These are phyloP conservation scores for Rallus limicola DNA, from an alignment of 2,113 vertebrate genomes.

Conservation along the genomic window DNA sequence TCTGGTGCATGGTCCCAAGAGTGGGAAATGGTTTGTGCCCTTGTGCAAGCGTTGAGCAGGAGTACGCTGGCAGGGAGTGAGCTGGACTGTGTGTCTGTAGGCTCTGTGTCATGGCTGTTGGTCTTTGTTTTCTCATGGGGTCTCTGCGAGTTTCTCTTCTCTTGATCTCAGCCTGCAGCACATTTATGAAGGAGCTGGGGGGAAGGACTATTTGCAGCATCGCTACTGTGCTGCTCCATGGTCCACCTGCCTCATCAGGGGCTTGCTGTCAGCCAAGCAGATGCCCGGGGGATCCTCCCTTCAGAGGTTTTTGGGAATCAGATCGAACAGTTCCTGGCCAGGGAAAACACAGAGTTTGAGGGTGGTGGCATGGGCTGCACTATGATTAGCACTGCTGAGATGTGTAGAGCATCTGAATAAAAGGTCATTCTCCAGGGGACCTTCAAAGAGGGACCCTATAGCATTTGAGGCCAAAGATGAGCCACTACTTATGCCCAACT, in stretches of 20 bases:
- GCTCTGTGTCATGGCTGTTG: fast-evolving
- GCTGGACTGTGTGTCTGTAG: fast-evolving
- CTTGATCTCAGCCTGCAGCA: neutral
- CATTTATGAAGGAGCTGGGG: fast-evolving
- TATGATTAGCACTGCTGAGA: neutral
- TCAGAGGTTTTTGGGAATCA: neutral
- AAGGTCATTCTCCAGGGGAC: neutral
- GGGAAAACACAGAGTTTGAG: neutral
- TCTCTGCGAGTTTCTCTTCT: neutral
- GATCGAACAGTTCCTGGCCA: neutral
- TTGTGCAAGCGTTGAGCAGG: neutral
- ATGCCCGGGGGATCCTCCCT: neutral
- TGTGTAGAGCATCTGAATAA: fast-evolving
- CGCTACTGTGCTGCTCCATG: fast-evolving
- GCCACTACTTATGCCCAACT: neutral
- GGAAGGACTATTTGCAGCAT: neutral
- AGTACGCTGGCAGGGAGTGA: neutral
- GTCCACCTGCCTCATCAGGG: neutral
- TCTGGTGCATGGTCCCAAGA: neutral
- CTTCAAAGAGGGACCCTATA: fast-evolving
- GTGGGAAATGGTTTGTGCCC: neutral
- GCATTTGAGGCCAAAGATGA: neutral
- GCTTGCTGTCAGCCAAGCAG: too few relatives aligned
- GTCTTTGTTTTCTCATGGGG: neutral
- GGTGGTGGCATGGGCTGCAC: fast-evolving